These are phyloP conservation scores for Gryllus longicercus DNA, from an alignment of 2,888 invertebrate genomes.

Conservation along the genomic window DNA sequence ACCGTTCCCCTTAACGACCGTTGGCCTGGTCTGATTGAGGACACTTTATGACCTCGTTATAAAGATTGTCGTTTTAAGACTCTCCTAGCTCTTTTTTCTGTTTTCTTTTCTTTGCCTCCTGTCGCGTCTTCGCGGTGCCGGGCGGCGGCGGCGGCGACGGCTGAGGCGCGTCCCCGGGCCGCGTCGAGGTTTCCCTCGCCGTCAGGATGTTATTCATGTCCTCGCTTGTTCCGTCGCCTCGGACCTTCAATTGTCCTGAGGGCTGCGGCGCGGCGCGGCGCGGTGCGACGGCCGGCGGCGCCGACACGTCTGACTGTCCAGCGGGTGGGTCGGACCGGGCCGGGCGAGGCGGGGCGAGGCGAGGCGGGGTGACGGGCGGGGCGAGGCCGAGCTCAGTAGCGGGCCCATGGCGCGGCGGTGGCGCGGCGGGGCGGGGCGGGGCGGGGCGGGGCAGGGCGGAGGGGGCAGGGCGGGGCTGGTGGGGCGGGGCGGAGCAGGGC, in stretches of 20 bases:
- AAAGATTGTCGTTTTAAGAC: constrained; percentile 27
- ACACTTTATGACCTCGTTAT: constrained; percentile 36
- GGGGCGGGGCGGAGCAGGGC: too few relatives aligned
- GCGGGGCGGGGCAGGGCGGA: too few relatives aligned
- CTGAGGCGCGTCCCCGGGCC: too few relatives aligned
- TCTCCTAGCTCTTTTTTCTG: constrained; percentile 17
- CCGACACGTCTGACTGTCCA: not conserved
- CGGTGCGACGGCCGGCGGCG: not conserved
- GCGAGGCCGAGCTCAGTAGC: too few relatives aligned
- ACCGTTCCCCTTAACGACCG: constrained; percentile 28
- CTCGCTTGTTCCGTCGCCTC: constrained; percentile 18
- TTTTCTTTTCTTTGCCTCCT: constrained; percentile 19
- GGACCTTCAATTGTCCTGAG: not conserved
- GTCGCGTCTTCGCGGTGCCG: not conserved
- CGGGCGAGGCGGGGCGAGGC: too few relatives aligned
- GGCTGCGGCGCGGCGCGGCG: not conserved
- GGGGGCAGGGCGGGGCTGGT: too few relatives aligned
- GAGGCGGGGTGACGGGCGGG: not conserved
- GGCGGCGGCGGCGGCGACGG: too few relatives aligned
- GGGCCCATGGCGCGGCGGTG: not conserved
- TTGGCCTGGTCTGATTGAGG: constrained; percentile 24
- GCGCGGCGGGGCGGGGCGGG: not conserved
- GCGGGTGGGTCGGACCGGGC: too few relatives aligned
- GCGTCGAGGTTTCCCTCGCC: not conserved
- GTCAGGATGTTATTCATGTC: constrained; percentile 25